Evolutionary conservation across 2,113 vertebrate species (phyloP).

Genomic region (human (Homo sapiens)): GRCh38 chr15:76362501-76363000

Average conservation of each 20-base stretch:
- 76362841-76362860: not conserved
- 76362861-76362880: not conserved
- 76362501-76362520: no score
- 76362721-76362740: not conserved
- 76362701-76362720: no score
- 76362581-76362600: no score
- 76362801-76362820: not conserved
- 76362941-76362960: not conserved
- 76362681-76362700: no score
- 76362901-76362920: not conserved
- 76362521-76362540: no score
- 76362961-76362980: not conserved
- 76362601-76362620: no score
- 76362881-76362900: not conserved
- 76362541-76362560: no score
- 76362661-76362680: no score
- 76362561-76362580: no score
- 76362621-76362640: no score
- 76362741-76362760: not conserved
- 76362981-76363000: not conserved
- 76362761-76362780: not conserved
- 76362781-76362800: not conserved
- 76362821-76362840: not conserved
- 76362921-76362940: not conserved
- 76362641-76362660: no score